Evolutionary conservation across 92 coral and sea anemone species (phyloP).

Genomic region (Diadumene lineata): DNA sequence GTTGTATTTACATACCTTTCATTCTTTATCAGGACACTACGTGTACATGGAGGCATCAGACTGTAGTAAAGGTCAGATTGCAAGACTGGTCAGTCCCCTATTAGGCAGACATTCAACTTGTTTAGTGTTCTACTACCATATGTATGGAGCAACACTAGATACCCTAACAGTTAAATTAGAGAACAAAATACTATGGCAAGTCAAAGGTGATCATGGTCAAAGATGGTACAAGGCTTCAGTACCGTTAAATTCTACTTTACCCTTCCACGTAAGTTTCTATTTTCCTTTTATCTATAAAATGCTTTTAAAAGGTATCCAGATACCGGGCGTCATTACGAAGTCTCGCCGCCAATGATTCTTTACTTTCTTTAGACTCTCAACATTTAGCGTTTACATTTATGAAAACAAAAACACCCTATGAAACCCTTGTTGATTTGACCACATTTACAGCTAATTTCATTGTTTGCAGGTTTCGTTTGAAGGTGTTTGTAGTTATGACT

Average conservation of each 20-base stretch:
- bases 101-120: conserved; percentile 52
- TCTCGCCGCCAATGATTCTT: too few relatives aligned
- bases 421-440: too few relatives aligned
- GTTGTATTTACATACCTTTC: too few relatives aligned
- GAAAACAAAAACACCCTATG: too few relatives aligned
- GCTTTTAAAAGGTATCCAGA: not conserved
- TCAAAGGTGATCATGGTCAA: conserved; percentile 72
- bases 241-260: conserved; percentile 49
- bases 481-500: conserved; percentile 56
- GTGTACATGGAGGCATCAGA: conserved; percentile 57
- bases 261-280: conserved; percentile 43
- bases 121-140: conserved; percentile 74
- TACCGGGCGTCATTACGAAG: too few relatives aligned
- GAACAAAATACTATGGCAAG: conserved; percentile 49
- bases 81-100: conserved; percentile 60
- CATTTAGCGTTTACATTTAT: too few relatives aligned
- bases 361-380: too few relatives aligned
- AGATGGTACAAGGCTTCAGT: conserved; percentile 78
- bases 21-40: conserved; percentile 60
- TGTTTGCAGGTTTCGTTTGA: conserved; percentile 59
- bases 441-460: not conserved
- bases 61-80: conserved; percentile 37
- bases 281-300: not conserved
- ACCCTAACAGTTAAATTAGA: conserved; percentile 59
- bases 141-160: conserved; percentile 56